Conservation (phyloP, 2,888 invertebrate genomes). For the Hylaea fasciaria region DNA sequence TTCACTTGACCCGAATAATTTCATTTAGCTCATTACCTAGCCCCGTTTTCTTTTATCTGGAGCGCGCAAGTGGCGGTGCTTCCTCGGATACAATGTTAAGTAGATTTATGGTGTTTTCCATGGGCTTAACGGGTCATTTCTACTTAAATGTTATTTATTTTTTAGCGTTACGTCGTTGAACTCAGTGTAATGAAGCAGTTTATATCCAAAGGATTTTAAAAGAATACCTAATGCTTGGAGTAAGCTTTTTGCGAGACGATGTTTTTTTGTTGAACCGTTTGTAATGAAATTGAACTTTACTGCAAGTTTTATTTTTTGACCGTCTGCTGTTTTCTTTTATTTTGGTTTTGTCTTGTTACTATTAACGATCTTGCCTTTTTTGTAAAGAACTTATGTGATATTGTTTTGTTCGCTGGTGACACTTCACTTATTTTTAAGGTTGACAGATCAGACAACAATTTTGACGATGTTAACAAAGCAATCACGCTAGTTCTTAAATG, state of each 20-base stretch:
- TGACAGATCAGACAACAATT: too few relatives aligned
- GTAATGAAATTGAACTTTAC: background rate
- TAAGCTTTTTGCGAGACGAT: background rate
- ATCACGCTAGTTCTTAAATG: too few relatives aligned
- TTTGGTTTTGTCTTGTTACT: too few relatives aligned
- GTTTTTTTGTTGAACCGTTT: slow-evolving; percentile 1
- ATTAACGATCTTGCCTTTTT: too few relatives aligned
- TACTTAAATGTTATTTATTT: slow-evolving; percentile 50
- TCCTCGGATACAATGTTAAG: slow-evolving; percentile 59
- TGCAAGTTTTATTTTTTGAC: background rate
- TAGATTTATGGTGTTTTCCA: slow-evolving; percentile 58
- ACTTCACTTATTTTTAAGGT: too few relatives aligned
- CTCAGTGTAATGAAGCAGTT: slow-evolving; percentile 15
- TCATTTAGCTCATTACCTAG: slow-evolving; percentile 45
- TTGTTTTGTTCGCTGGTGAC: too few relatives aligned
- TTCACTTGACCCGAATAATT: slow-evolving; percentile 19
- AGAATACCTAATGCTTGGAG: slow-evolving; percentile 5
- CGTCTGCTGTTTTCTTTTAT: background rate
- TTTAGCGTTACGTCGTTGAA: slow-evolving; percentile 42
- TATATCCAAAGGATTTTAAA: slow-evolving; percentile 13
- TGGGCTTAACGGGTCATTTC: slow-evolving; percentile 53
- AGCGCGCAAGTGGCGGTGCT: slow-evolving; percentile 59
- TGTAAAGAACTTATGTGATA: too few relatives aligned
- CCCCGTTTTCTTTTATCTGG: slow-evolving; percentile 53
- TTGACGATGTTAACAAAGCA: too few relatives aligned